Conservation (phyloP, 2,113 vertebrate species). For the Rhombomys opimus region DNA sequence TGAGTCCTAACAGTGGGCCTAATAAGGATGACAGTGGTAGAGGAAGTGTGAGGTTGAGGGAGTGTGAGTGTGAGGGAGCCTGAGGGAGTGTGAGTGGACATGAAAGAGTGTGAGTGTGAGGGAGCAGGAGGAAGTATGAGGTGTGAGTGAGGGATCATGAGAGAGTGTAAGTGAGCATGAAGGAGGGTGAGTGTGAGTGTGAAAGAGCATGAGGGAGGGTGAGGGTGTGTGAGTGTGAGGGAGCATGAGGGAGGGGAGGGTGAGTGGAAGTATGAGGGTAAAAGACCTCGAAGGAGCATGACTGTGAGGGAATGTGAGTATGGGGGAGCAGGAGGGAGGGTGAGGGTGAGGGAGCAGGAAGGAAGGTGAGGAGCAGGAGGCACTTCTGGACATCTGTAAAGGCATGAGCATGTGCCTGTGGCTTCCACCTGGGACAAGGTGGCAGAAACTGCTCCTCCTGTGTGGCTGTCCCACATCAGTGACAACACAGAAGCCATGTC, state of each 20-base stretch:
- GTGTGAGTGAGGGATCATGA: too few relatives aligned
- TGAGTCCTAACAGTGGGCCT: neutral
- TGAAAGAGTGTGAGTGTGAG: neutral
- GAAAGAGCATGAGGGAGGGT: too few relatives aligned
- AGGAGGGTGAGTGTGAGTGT: too few relatives aligned
- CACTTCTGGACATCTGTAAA: neutral
- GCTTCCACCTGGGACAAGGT: neutral
- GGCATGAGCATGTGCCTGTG: rapidly evolving
- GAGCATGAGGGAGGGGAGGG: too few relatives aligned
- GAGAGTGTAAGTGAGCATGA: neutral
- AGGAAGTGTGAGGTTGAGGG: neutral
- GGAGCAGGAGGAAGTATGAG: neutral
- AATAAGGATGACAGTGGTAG: rapidly evolving
- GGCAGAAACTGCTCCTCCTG: neutral
- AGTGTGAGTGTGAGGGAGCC: neutral
- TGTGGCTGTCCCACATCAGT: neutral
- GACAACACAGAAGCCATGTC: rapidly evolving
- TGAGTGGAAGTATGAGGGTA: too few relatives aligned
- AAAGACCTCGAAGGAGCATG: too few relatives aligned
- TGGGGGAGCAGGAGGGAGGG: neutral
- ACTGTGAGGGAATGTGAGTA: neutral
- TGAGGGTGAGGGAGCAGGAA: neutral
- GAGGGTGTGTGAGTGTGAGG: too few relatives aligned
- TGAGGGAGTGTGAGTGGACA: too few relatives aligned
- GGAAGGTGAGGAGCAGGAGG: neutral